Conservation (phyloP, 2,113 vertebrate genomes). For the Leptobrachium ailaonicum region DNA sequence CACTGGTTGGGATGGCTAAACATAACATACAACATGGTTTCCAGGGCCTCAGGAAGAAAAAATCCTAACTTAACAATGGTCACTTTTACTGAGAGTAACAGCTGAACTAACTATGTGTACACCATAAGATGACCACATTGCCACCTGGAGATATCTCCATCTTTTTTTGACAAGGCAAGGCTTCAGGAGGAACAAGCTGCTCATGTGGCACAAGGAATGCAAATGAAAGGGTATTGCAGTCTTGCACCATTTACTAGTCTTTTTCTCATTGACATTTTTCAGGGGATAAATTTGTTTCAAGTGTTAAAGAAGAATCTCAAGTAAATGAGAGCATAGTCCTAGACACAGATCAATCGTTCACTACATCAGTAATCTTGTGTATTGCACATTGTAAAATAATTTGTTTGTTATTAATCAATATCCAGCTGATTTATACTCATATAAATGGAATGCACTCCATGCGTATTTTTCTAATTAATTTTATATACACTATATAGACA, state of each 20-base stretch:
- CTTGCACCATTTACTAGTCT: neutral
- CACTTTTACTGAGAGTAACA: slow-evolving; percentile 18
- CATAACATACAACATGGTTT: slow-evolving; percentile 28
- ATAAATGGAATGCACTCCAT: too few relatives aligned
- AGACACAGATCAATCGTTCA: too few relatives aligned
- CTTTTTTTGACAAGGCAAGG: neutral
- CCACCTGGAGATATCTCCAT: neutral
- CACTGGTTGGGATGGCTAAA: slow-evolving; percentile 2
- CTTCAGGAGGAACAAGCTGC: neutral
- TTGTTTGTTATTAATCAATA: too few relatives aligned
- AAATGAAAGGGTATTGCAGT: neutral
- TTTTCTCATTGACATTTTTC: neutral
- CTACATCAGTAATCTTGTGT: too few relatives aligned
- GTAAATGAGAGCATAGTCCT: too few relatives aligned
- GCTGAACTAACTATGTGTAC: slow-evolving; percentile 33
- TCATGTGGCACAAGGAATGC: neutral
- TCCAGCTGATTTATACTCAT: too few relatives aligned
- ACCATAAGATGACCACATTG: neutral
- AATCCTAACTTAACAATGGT: slow-evolving; percentile 20
- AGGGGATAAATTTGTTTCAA: neutral
- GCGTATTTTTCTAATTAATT: too few relatives aligned
- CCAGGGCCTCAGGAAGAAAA: neutral
- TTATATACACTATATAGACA: too few relatives aligned
- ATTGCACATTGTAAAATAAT: too few relatives aligned
- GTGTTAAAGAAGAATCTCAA: neutral